phyloP scores from a whole-genome alignment of 2,888 invertebrate genomes.

The Leucophenga montana region DNA sequence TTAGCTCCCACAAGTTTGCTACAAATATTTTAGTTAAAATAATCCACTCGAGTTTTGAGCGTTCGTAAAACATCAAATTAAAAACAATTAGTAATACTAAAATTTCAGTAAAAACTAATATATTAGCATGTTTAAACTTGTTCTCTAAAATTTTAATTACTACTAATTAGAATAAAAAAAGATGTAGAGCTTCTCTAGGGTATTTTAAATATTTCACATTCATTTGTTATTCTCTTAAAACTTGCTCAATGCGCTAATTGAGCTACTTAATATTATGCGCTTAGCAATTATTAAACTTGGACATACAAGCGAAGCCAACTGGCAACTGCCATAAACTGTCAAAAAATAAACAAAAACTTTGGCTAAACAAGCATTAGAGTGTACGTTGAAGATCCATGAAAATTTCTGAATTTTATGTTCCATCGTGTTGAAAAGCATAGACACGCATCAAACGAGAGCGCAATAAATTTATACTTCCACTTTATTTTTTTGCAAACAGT shows the following conservation, averaged over 20 bases:
- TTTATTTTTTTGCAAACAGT: slow-evolving; percentile 8
- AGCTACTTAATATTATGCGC: neutral
- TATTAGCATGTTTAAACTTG: too few relatives aligned
- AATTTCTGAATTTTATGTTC: neutral
- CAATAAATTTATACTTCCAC: slow-evolving; percentile 3
- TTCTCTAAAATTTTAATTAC: too few relatives aligned
- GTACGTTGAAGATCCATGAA: neutral
- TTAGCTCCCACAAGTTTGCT: too few relatives aligned
- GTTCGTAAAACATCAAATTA: too few relatives aligned
- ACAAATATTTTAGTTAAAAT: too few relatives aligned
- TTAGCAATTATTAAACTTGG: slow-evolving; percentile 4
- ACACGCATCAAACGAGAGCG: neutral
- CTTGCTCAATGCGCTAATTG: neutral
- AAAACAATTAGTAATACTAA: too few relatives aligned
- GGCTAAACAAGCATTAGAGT: slow-evolving; percentile 9
- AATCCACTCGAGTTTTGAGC: too few relatives aligned
- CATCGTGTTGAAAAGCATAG: neutral
- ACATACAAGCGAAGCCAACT: neutral
- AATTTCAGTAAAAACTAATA: too few relatives aligned
- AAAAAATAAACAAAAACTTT: slow-evolving; percentile 4
- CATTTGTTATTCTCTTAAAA: neutral
- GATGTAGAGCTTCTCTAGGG: too few relatives aligned
- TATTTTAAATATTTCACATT: too few relatives aligned
- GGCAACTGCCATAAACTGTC: slow-evolving; percentile 20
- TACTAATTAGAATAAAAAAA: too few relatives aligned